phyloP scores from a whole-genome alignment of 92 coral and sea anemone species.

The Paramuricea clavata region DNA sequence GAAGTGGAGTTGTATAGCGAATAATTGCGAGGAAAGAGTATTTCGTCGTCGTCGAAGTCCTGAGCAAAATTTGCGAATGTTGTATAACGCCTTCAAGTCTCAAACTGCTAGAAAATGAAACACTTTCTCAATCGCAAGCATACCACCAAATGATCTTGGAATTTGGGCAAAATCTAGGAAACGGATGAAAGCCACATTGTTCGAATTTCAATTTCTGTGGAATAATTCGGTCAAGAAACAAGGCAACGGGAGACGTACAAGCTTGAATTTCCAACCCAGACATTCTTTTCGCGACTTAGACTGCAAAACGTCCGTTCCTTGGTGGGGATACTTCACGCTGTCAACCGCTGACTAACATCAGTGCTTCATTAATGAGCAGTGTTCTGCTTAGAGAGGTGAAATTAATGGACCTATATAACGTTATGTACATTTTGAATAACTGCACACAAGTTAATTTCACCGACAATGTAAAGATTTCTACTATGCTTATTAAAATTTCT shows the following conservation, averaged over 20 bases:
- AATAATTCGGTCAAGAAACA: neutral
- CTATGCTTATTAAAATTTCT: neutral
- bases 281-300: no score
- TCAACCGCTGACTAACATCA: no score
- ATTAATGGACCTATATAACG: no score
- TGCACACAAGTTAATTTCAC: neutral
- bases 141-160: neutral
- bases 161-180: neutral
- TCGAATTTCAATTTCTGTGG: neutral
- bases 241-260: neutral
- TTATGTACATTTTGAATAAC: no score
- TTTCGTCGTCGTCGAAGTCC: neutral
- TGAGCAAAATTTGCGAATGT: neutral
- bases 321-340: no score
- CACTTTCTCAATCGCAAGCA: neutral
- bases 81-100: neutral
- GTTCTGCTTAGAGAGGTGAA: no score
- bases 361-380: no score
- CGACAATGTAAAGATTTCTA: neutral
- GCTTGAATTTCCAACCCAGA: no score
- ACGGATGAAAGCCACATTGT: neutral
- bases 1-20: slow-evolving; percentile 16
- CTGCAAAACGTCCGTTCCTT: no score
- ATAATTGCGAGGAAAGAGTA: neutral
- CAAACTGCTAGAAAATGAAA: neutral